Evolutionary conservation across 1,140 invertebrate species (phyloP), one percentile per base, ranked within the genome.

Genomic region (Tetranychus cinnabarinus): DNA sequence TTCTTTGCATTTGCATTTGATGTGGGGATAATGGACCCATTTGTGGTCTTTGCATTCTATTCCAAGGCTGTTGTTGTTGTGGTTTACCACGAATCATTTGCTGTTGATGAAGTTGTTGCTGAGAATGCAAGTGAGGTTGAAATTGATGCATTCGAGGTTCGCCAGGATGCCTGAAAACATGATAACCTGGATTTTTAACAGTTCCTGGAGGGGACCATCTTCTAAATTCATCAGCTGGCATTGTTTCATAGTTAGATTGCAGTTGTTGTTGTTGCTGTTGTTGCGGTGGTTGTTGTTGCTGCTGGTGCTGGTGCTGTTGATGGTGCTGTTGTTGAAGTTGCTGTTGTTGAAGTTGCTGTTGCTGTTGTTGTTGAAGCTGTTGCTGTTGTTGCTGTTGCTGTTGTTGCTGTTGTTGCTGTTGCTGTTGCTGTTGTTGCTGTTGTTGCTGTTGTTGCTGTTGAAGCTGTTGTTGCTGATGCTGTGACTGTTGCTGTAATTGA

Each of bases 131-230:
- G 35, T 56, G 15, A 35, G 15, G 13, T 58, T 62, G 58, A 8
- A 39, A 37, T 1, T 12, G 4, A 4, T 34, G 12, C 15, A 42
- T 31, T 33, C 52, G 2, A 12, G 34, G 35, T n/a, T 61, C 60
- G 7, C 15, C 61, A 13, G 61, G 56, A 62, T 58, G 61, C 59
- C 56, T 59, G 36, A 58, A 62, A 2, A 58, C 33, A 47, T 62
- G 61, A 46, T 58, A 33, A 8, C 46, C 61, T 39, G 37, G 23
- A 42, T 10, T 4, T 36, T 13, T 35, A 33, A 60, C 56, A 34
- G 57, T 35, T 33, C 54, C 59, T n/a, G 65, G 65, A 46, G 65
- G 65, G 36, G 61, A 62, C 4, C 63, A 63, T 54, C 59, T 60
- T 36, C 65, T n/a, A 46, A 66, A 66, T 31, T 55, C 37, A 50